phyloP scores from a whole-genome alignment of 1,140 invertebrate genomes.

The Trachymyrmex cornetzi region DNA sequence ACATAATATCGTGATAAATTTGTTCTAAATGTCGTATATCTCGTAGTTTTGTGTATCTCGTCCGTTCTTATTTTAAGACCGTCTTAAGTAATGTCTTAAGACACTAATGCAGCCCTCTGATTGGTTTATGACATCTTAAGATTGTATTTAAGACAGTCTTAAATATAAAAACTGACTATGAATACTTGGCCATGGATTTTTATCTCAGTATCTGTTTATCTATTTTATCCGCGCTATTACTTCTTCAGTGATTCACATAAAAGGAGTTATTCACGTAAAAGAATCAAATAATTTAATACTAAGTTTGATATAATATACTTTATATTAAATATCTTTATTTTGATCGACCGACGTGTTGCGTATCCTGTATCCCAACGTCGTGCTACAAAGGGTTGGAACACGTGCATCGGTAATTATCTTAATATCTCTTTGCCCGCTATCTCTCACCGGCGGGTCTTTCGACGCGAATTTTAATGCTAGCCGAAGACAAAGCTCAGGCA shows the following conservation, averaged over 20 bases:
- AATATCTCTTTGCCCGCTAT: conserved; percentile 57
- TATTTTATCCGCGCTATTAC: not conserved
- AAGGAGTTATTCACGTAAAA: no score
- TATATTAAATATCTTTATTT: not conserved
- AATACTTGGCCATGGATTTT: not conserved
- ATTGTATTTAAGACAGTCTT: no score
- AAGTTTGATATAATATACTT: not conserved
- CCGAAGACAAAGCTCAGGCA: conserved; percentile 74
- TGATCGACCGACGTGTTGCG: not conserved
- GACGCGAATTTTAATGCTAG: conserved; percentile 73
- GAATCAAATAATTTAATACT: not conserved
- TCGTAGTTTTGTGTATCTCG: no score
- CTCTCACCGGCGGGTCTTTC: conserved; percentile 52
- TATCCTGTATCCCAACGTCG: not conserved
- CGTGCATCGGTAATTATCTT: conserved; percentile 7
- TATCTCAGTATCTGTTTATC: not conserved
- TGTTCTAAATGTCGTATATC: no score
- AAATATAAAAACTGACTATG: no score
- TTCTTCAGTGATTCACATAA: not conserved
- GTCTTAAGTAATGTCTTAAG: no score
- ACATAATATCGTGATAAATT: not conserved
- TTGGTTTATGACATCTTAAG: no score
- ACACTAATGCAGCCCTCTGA: no score
- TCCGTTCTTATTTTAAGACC: no score
- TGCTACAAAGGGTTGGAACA: not conserved